Conservation (phyloP, 2,113 vertebrate species). For the Loxodonta africana region DNA sequence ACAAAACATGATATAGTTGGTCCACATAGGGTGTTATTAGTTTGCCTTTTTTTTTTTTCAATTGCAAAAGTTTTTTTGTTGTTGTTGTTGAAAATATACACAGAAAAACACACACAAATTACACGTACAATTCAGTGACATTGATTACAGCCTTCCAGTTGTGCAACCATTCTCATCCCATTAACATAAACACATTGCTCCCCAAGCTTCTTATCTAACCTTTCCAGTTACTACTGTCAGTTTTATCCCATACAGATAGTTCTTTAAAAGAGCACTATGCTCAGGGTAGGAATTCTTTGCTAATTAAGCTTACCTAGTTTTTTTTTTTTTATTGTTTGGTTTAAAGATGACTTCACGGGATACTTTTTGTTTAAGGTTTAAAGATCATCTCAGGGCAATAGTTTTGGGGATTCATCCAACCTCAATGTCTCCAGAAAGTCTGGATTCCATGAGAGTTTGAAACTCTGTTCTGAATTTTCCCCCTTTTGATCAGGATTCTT, state of each 20-base stretch:
- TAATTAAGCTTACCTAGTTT: not conserved
- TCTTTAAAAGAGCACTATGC: not conserved
- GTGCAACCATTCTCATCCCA: not conserved
- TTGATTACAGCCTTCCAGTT: not conserved
- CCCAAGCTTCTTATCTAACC: not conserved
- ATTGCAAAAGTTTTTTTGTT: not conserved
- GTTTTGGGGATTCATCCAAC: not conserved
- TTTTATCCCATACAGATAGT: not conserved
- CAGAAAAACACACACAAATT: not conserved
- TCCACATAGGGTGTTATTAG: not conserved
- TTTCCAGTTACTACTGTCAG: not conserved
- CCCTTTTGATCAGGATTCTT: not conserved
- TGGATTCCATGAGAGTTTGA: not conserved
- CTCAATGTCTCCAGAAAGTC: not conserved
- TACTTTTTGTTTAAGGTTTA: not conserved
- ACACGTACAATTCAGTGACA: not conserved
- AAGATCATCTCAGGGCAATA: not conserved
- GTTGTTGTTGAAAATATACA: not conserved
- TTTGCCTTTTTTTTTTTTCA: not conserved
- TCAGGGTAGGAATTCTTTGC: not conserved
- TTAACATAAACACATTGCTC: not conserved
- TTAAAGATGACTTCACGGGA: not conserved
- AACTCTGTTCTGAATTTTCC: not conserved
- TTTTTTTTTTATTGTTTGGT: not conserved
- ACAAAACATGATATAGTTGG: not conserved